phyloP scores from a whole-genome alignment of 1,140 invertebrate genomes.

The Trichonephila clavata region DNA sequence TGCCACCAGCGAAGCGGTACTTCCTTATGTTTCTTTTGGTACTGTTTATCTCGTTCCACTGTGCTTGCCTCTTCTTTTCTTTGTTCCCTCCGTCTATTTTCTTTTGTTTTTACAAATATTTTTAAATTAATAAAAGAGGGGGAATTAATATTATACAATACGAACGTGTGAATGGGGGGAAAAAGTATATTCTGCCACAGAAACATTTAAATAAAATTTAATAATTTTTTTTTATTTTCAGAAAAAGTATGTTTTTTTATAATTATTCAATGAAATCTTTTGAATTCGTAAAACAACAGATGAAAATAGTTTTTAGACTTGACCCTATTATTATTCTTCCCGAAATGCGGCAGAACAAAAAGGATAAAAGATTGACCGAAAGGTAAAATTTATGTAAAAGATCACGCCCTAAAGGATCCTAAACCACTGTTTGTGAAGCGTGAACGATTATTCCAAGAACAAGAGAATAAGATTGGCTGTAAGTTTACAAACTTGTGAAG shows the following conservation, averaged over 20 bases:
- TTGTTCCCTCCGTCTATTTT: neutral
- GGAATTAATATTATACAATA: neutral
- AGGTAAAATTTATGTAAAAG: neutral
- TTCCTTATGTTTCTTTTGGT: neutral
- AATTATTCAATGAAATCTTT: neutral
- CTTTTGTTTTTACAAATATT: neutral
- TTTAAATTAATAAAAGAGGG: neutral
- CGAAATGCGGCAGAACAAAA: neutral
- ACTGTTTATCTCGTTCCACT: neutral
- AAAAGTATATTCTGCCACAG: neutral
- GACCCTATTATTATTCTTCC: neutral
- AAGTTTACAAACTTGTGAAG: neutral
- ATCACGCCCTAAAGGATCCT: neutral
- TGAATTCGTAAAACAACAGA: neutral
- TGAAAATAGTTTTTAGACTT: neutral
- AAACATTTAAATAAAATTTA: neutral
- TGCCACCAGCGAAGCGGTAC: neutral
- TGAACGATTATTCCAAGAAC: neutral
- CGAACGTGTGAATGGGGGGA: neutral
- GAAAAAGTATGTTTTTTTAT: neutral
- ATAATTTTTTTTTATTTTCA: neutral
- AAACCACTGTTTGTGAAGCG: slow-evolving; percentile 3
- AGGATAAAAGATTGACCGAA: neutral
- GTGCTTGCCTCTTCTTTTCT: neutral
- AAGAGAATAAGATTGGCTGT: neutral